Percentiles rank a stretch among this genome's conserved stretches.
phyloP scores from a whole-genome alignment of 2,113 vertebrate genomes.

The Balaeniceps rex region DNA sequence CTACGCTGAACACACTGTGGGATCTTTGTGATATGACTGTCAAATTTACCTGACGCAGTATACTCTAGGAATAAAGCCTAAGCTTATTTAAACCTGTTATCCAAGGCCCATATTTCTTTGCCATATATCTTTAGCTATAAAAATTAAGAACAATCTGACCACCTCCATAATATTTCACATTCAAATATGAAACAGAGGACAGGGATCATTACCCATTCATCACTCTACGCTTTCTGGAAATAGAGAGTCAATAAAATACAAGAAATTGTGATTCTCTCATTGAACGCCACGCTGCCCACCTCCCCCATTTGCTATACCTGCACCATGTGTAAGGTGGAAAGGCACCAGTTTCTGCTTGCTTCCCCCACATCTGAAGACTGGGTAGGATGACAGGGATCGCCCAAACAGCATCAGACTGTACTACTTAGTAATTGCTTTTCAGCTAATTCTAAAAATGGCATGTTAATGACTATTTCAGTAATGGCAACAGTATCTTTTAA shows the following conservation, averaged over 20 bases:
- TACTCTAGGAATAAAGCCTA: not conserved
- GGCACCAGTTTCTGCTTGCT: not conserved
- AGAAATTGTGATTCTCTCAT: fast-evolving
- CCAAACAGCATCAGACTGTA: not conserved
- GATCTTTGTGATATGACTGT: not conserved
- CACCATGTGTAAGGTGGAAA: not conserved
- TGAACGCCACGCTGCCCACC: not conserved
- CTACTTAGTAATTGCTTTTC: not conserved
- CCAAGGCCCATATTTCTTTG: not conserved
- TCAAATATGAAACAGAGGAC: not conserved
- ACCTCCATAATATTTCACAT: not conserved
- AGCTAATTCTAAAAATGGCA: not conserved
- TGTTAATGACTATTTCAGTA: not conserved
- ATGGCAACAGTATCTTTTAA: not conserved
- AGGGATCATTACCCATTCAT: not conserved
- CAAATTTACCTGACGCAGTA: not conserved
- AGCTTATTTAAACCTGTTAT: not conserved
- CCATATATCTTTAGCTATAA: not conserved
- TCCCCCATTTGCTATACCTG: no score
- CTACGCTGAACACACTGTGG: not conserved
- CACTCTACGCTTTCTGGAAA: not conserved
- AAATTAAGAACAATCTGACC: not conserved
- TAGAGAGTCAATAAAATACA: not conserved
- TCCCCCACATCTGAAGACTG: not conserved
- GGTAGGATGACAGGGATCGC: not conserved